Percentiles rank a stretch among this genome's conserved stretches.
phyloP scores from a whole-genome alignment of 2,888 invertebrate genomes.

The Poecilus cupreus region DNA sequence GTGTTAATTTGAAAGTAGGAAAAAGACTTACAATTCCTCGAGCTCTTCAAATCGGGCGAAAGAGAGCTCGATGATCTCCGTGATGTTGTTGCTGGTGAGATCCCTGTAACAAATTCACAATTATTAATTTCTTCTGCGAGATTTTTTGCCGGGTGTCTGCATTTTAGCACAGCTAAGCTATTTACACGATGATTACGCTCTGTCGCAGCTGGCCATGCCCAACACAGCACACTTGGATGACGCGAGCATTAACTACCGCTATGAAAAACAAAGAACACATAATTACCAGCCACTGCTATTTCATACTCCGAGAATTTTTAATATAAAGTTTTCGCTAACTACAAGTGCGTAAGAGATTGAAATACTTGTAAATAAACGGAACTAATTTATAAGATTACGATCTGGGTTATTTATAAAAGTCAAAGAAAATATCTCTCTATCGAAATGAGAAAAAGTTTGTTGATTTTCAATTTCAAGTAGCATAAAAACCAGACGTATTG shows the following conservation, averaged over 20 bases:
- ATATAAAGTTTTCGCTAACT: neutral
- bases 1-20: neutral
- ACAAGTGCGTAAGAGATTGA: too few species aligned
- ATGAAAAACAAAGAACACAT: neutral
- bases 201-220: neutral
- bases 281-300: neutral
- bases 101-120: constrained; percentile 78
- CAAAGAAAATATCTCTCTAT: constrained; percentile 14
- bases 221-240: neutral
- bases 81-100: constrained; percentile 88
- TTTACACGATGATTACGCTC: neutral
- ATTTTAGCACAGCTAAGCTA: neutral
- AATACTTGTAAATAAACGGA: too few species aligned
- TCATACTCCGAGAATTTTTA: neutral
- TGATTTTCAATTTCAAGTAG: constrained; percentile 1
- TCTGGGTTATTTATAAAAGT: neutral
- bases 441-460: constrained; percentile 10
- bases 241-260: too few species aligned
- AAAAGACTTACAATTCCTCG: constrained; percentile 83
- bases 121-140: constrained; percentile 27
- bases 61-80: constrained; percentile 81
- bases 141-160: neutral
- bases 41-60: constrained; percentile 81
- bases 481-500: constrained; percentile 27
- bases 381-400: neutral